Evolutionary conservation across 2,113 vertebrate genomes (phyloP).

Genomic region (Zosterops borbonicus): DNA sequence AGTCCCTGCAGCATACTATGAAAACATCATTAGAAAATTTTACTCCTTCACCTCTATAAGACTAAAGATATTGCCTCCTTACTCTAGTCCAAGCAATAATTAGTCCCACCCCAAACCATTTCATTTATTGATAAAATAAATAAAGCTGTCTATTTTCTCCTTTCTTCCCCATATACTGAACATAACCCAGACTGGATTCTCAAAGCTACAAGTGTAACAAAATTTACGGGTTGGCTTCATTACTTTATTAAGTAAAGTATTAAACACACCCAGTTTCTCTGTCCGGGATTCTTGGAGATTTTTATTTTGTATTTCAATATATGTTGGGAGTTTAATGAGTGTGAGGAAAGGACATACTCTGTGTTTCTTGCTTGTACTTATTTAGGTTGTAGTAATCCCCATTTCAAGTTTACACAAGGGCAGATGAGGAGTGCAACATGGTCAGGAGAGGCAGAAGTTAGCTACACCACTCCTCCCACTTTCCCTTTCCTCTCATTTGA

Average conservation of each 20-base stretch:
- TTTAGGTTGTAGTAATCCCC: not conserved
- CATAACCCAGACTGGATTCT: not conserved
- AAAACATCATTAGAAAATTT: not conserved
- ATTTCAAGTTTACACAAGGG: not conserved
- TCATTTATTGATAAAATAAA: not conserved
- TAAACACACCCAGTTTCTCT: not conserved
- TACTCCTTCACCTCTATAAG: not conserved
- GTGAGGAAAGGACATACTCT: not conserved
- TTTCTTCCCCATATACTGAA: not conserved
- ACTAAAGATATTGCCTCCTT: not conserved
- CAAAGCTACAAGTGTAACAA: not conserved
- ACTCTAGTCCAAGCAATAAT: not conserved
- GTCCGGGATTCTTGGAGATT: not conserved
- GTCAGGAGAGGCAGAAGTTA: not conserved
- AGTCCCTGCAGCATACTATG: not conserved
- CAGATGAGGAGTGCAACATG: accelerated
- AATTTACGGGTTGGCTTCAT: not conserved
- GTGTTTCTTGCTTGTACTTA: not conserved
- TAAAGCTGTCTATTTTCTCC: not conserved
- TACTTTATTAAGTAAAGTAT: not conserved
- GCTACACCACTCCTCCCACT: not conserved
- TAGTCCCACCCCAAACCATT: not conserved
- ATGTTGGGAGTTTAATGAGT: not conserved
- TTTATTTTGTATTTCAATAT: not conserved
- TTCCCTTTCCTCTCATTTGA: not conserved